Conservation (phyloP, 2,113 vertebrate species). For the Tenebrosternarchus preto region DNA sequence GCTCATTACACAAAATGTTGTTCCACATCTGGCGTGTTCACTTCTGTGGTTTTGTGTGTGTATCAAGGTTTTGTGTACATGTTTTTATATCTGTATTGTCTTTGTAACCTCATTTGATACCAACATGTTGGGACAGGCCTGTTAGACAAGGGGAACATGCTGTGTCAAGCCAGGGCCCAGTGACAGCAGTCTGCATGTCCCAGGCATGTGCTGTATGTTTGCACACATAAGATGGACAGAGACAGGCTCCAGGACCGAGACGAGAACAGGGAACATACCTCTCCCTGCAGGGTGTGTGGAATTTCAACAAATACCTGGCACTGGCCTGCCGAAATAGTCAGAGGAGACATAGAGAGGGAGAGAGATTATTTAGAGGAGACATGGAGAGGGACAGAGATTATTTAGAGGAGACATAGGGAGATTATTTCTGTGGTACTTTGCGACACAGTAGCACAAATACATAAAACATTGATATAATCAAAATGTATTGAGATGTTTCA, state of each 20-base stretch:
- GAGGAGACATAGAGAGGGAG: slow-evolving; percentile 29
- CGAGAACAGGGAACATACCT: slow-evolving; percentile 72
- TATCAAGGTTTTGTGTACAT: neutral
- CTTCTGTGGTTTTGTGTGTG: neutral
- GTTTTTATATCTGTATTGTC: neutral
- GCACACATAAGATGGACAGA: slow-evolving; percentile 65
- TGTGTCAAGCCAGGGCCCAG: neutral
- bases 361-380: slow-evolving; percentile 39
- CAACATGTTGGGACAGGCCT: neutral
- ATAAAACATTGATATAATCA: neutral
- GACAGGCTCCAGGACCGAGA: slow-evolving; percentile 65
- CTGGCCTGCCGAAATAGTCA: slow-evolving; percentile 73
- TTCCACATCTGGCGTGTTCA: neutral
- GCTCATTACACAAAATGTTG: too few relatives aligned
- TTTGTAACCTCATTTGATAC: neutral
- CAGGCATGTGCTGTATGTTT: slow-evolving; percentile 67
- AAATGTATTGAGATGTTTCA: slow-evolving; percentile 13
- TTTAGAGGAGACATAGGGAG: slow-evolving; percentile 27
- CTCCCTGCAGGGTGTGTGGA: slow-evolving; percentile 83
- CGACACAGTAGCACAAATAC: neutral
- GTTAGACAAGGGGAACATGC: neutral
- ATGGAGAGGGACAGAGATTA: slow-evolving; percentile 42
- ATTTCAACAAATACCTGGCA: slow-evolving; percentile 85
- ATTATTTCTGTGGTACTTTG: slow-evolving; percentile 24
- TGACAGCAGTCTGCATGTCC: slow-evolving; percentile 49